These are phyloP conservation scores for Musca vetustissima DNA, from an alignment of 1,140 invertebrate genomes.

Conservation along the genomic window DNA sequence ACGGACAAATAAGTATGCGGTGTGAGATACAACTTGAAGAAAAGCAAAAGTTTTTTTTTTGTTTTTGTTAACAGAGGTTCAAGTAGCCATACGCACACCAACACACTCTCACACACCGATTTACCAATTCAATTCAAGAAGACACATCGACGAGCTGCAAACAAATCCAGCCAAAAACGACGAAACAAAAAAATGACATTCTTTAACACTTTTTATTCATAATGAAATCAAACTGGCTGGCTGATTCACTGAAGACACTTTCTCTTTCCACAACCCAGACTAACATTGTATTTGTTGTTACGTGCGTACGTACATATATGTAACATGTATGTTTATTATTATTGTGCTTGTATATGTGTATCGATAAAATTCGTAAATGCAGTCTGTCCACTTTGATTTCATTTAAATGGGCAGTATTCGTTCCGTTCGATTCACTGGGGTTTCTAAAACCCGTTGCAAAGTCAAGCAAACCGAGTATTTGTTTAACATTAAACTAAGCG, in stretches of 20 bases:
- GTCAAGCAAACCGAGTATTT: too few species aligned
- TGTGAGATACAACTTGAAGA: constrained; percentile 19
- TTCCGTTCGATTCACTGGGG: not conserved
- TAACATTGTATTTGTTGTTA: not conserved
- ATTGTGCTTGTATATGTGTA: not conserved
- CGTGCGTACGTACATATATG: not conserved
- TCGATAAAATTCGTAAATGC: not conserved
- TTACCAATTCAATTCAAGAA: too few species aligned
- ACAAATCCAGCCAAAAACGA: constrained; percentile 2
- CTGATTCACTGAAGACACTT: too few species aligned
- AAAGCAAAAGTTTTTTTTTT: constrained; percentile 23
- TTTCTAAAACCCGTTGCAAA: not conserved
- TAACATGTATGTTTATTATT: not conserved
- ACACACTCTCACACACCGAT: too few species aligned
- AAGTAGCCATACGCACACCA: too few species aligned
- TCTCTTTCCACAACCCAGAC: constrained; percentile 4
- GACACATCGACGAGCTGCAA: too few species aligned
- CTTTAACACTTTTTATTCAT: constrained; percentile 14
- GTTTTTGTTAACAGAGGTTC: not conserved
- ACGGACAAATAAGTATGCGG: not conserved
- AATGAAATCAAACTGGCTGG: constrained; percentile 10
- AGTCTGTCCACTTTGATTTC: not conserved
- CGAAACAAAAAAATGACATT: constrained; percentile 13
- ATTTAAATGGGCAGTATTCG: too few species aligned
- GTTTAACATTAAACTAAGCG: not conserved